These are phyloP conservation scores for Thyatira batis DNA, from an alignment of 2,888 invertebrate species.

Conservation along the genomic window DNA sequence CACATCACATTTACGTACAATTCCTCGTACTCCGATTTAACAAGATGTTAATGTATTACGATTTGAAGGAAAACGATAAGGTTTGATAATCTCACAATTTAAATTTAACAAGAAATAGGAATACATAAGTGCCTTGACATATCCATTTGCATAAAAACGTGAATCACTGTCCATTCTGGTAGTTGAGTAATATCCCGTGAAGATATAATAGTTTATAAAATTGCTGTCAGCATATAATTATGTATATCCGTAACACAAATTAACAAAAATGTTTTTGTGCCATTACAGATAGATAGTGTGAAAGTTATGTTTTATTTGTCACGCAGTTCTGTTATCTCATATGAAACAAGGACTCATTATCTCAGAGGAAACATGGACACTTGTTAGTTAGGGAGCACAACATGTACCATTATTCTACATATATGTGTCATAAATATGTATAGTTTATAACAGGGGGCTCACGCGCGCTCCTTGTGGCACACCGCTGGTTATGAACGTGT, in stretches of 20 bases:
- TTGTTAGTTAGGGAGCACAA: conserved; percentile 15
- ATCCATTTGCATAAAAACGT: not conserved
- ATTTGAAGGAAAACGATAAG: not conserved
- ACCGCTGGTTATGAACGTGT: conserved; percentile 21
- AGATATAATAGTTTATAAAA: not conserved
- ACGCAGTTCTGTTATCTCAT: conserved; percentile 4
- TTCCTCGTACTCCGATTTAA: conserved; percentile 15
- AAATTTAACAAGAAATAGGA: conserved; percentile 8
- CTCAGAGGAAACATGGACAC: conserved; percentile 6
- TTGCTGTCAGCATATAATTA: not conserved
- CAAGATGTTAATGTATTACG: not conserved
- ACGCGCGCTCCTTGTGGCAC: conserved; percentile 33
- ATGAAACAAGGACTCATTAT: conserved; percentile 5
- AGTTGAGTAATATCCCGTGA: not conserved
- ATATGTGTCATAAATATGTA: conserved; percentile 1
- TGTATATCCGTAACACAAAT: not conserved
- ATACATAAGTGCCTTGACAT: conserved; percentile 3
- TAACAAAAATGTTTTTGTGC: conserved; percentile 15
- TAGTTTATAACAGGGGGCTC: conserved; percentile 18
- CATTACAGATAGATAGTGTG: conserved; percentile 12
- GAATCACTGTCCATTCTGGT: not conserved
- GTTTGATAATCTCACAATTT: conserved; percentile 3
- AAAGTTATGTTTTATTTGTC: conserved; percentile 1
- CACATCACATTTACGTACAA: conserved; percentile 28
- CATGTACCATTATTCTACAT: conserved; percentile 14